Evolutionary conservation across 2,888 invertebrate species (phyloP).

Genomic region (Nephrotoma appendiculata): DNA sequence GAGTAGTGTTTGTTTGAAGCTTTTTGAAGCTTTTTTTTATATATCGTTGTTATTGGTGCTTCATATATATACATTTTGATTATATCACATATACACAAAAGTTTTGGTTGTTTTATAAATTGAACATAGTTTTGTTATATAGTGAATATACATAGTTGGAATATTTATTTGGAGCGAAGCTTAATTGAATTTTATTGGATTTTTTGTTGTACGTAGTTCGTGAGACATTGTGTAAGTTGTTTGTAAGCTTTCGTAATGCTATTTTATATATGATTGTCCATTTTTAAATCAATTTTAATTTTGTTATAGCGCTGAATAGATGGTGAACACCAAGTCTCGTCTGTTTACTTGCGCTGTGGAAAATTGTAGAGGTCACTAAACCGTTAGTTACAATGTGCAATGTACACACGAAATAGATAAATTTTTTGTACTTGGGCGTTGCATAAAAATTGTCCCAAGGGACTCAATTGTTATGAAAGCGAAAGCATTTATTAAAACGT

Average conservation of each 20-base stretch:
- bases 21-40: neutral
- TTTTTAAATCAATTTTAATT: neutral
- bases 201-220: too few species aligned
- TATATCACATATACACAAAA: too few species aligned
- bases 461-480: neutral
- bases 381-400: neutral
- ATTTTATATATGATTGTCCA: neutral
- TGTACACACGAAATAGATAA: neutral
- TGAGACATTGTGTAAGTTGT: neutral
- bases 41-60: too few species aligned
- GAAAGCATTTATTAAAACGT: neutral
- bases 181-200: neutral
- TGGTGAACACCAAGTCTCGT: neutral
- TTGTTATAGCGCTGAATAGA: neutral
- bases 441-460: neutral
- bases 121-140: too few species aligned
- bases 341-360: neutral
- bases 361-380: neutral
- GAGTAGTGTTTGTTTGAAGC: neutral
- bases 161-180: neutral
- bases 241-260: neutral
- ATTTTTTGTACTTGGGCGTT: neutral
- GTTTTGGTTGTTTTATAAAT: too few species aligned
- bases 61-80: too few species aligned
- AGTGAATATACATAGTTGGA: too few species aligned